These are phyloP conservation scores for Drosophila jambulina DNA, from an alignment of 1,140 invertebrate species.

Conservation along the genomic window DNA sequence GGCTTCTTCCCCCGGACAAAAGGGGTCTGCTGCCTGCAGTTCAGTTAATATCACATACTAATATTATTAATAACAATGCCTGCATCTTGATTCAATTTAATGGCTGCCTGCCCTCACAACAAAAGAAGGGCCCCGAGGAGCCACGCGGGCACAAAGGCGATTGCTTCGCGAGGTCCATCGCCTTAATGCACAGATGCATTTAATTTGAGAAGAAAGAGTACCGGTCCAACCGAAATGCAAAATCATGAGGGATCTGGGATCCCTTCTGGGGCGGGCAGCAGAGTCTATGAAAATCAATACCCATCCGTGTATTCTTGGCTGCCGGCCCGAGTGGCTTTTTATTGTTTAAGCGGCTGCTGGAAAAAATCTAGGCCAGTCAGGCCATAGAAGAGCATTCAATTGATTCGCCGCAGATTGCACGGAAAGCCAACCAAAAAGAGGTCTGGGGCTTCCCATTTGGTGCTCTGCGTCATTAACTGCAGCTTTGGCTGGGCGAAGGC, in stretches of 20 bases:
- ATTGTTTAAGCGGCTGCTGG: constrained; percentile 60
- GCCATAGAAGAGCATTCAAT: constrained; percentile 62
- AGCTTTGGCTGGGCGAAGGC: constrained; percentile 34
- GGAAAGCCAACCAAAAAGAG: constrained; percentile 16
- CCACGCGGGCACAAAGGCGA: constrained; percentile 31
- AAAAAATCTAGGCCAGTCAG: constrained; percentile 49
- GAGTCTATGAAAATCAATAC: constrained; percentile 34
- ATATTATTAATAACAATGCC: constrained; percentile 76
- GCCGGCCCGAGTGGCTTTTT: constrained; percentile 59
- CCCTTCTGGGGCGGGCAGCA: background rate
- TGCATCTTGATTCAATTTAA: constrained; percentile 71
- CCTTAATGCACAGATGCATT: constrained; percentile 45
- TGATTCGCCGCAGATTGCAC: constrained; percentile 44
- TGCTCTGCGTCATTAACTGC: constrained; percentile 30
- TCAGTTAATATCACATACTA: constrained; percentile 48
- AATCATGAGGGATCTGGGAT: constrained; percentile 7
- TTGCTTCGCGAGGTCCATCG: constrained; percentile 21
- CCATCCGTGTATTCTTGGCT: constrained; percentile 17
- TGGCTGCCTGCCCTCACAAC: constrained; percentile 36
- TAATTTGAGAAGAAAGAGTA: constrained; percentile 30
- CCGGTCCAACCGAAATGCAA: constrained; percentile 30
- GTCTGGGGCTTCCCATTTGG: constrained; percentile 23
- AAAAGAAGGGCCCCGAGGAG: constrained; percentile 17
- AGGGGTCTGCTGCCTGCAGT: constrained; percentile 8
- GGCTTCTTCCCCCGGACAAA: constrained; percentile 22